Conservation (phyloP, 2,797 vertebrate species). For the Enteromius fasciolatus region DNA sequence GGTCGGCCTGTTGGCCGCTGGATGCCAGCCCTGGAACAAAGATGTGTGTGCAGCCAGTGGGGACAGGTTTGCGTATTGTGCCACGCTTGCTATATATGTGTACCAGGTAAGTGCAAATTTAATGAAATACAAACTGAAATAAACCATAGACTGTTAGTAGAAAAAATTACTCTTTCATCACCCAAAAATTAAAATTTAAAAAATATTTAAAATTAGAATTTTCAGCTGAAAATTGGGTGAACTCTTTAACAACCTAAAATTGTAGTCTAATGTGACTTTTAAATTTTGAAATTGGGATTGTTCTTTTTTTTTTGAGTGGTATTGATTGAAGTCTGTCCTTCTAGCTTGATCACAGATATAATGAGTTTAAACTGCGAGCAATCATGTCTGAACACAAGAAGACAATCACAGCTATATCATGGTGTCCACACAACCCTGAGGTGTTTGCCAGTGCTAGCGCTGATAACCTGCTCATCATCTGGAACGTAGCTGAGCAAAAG, state of each 20-base stretch:
- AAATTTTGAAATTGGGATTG: not conserved
- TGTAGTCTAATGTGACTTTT: not conserved
- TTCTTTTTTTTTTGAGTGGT: not conserved
- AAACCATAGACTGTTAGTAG: not conserved
- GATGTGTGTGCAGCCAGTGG: slow-evolving; percentile 93
- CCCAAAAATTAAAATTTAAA: not conserved
- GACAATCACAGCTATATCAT: slow-evolving; percentile 96
- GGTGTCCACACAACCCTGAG: slow-evolving; percentile 92
- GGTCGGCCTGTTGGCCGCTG: slow-evolving; percentile 92
- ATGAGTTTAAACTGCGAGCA: slow-evolving; percentile 91
- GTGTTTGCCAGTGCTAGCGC: slow-evolving; percentile 91
- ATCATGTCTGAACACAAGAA: slow-evolving; percentile 99
- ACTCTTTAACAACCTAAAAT: not conserved
- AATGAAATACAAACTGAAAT: not conserved
- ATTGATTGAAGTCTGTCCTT: slow-evolving; percentile 38
- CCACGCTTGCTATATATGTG: slow-evolving; percentile 94
- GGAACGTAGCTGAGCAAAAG: slow-evolving; percentile 95
- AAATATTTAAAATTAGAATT: too few species aligned
- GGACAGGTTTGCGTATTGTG: slow-evolving; percentile 95
- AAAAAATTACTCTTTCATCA: not conserved
- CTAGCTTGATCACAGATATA: slow-evolving; percentile 92
- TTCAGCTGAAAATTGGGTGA: too few species aligned
- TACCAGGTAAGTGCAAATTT: slow-evolving; percentile 86
- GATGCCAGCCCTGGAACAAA: slow-evolving; percentile 98
- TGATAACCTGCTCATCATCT: slow-evolving; percentile 92